phyloP scores from a whole-genome alignment of 2,113 vertebrate species.

The Acanthisitta chloris region DNA sequence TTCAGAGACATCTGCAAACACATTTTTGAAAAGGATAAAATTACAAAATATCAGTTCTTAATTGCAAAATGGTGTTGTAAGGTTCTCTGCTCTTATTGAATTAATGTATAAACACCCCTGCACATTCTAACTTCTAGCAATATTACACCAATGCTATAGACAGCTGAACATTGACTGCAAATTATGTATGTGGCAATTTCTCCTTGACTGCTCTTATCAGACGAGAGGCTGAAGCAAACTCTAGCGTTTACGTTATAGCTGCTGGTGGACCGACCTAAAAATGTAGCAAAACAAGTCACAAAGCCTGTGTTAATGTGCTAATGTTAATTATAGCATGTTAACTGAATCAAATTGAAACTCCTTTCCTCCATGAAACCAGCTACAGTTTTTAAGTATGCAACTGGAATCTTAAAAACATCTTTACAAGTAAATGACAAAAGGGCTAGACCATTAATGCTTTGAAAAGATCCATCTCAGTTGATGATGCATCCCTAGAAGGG shows the following conservation, averaged over 20 bases:
- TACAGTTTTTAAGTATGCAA: not conserved
- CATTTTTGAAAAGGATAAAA: slow-evolving; percentile 9
- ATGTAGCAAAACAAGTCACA: not conserved
- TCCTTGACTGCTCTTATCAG: not conserved
- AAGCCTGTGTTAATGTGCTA: not conserved
- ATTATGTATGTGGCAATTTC: not conserved
- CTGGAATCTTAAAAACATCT: not conserved
- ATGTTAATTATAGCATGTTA: not conserved
- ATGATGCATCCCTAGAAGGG: not conserved
- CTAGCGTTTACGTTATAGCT: not conserved
- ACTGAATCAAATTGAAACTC: not conserved
- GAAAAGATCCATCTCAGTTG: not conserved
- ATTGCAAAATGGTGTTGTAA: not conserved
- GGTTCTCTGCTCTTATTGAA: not conserved
- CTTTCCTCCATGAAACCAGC: not conserved
- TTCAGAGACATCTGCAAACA: slow-evolving; percentile 66
- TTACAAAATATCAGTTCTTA: not conserved
- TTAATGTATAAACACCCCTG: not conserved
- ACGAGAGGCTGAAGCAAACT: not conserved
- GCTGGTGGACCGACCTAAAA: not conserved
- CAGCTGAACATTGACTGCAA: not conserved
- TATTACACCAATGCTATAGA: not conserved
- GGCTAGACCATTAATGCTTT: not conserved
- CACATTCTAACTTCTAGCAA: not conserved
- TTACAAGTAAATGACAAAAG: not conserved